Evolutionary conservation across 1,140 invertebrate species (phyloP).

Genomic region (Neomicropteryx cornuta): DNA sequence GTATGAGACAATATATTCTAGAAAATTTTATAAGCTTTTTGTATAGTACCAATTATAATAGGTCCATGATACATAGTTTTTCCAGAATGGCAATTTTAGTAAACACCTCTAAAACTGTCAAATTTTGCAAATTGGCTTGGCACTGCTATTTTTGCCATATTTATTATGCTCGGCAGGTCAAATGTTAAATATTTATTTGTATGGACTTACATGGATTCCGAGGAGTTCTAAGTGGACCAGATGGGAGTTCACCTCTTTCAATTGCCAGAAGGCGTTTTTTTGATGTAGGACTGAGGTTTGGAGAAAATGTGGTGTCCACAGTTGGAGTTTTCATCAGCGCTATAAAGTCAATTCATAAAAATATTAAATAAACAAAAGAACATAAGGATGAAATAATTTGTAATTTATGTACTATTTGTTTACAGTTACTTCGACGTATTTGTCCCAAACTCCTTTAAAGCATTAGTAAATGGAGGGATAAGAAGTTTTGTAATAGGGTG

Average conservation of each 20-base stretch:
- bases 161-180: neutral
- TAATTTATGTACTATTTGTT: neutral
- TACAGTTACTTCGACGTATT: neutral
- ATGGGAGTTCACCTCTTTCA: slow-evolving; percentile 30
- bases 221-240: slow-evolving; percentile 29
- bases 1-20: no score
- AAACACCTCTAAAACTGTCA: no score
- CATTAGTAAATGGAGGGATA: no score
- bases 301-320: slow-evolving; percentile 30
- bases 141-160: neutral
- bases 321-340: slow-evolving; percentile 18
- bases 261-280: slow-evolving; percentile 27
- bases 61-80: neutral
- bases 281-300: slow-evolving; percentile 29
- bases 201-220: slow-evolving; percentile 28
- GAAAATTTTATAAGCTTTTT: neutral
- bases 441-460: neutral
- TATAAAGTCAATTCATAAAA: neutral
- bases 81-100: neutral
- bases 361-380: neutral
- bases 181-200: neutral
- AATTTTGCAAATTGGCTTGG: no score
- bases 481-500: no score
- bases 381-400: neutral
- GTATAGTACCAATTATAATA: neutral